Evolutionary conservation across 2,113 vertebrate species (phyloP).

Genomic region (Phalacrocorax carbo): DNA sequence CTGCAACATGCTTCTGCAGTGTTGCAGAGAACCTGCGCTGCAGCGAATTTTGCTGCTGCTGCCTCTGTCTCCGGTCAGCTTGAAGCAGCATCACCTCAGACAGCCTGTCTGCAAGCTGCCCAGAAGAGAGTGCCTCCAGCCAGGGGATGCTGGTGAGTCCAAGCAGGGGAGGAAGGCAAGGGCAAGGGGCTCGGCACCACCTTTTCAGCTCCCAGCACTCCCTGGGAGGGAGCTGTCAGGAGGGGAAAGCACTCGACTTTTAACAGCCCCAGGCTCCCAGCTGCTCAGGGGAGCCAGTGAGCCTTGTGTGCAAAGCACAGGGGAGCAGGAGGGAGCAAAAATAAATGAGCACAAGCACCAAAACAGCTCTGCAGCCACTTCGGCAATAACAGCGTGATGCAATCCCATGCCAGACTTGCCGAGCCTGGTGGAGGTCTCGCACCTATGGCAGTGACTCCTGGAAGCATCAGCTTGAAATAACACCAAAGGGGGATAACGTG

Average conservation of each 20-base stretch:
- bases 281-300: neutral
- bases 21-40: neutral
- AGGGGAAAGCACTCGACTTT: neutral
- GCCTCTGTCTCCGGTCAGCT: neutral
- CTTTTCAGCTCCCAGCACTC: neutral
- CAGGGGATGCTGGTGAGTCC: neutral
- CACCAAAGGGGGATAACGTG: neutral
- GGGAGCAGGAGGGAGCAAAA: slow-evolving; percentile 53
- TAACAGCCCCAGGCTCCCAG: neutral
- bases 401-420: slow-evolving; percentile 11
- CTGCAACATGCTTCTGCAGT: neutral
- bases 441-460: neutral
- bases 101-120: neutral
- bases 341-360: slow-evolving; percentile 64
- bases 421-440: neutral
- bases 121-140: neutral
- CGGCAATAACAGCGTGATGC: slow-evolving; percentile 66
- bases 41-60: neutral
- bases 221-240: neutral
- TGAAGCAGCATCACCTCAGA: neutral
- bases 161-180: neutral
- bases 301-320: slow-evolving; percentile 2
- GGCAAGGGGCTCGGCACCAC: neutral
- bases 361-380: slow-evolving; percentile 43
- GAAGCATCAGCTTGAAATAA: neutral